phyloP scores from a whole-genome alignment of 2,888 invertebrate genomes.

The Anorthoa munda region DNA sequence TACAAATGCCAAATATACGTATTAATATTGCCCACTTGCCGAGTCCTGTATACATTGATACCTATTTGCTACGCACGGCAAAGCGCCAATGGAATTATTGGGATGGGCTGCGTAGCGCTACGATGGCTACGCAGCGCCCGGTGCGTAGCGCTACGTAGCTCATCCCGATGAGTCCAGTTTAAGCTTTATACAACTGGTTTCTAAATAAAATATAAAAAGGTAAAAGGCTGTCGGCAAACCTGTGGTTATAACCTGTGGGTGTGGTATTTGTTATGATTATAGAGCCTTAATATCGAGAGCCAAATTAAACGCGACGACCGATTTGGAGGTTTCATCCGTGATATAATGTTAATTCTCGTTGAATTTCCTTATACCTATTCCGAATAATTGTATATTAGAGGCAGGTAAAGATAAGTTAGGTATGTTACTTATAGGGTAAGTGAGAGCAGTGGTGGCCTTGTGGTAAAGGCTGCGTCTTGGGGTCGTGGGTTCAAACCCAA shows the following conservation, averaged over 20 bases:
- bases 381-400: no score
- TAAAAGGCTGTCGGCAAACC: not conserved
- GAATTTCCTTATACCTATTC: not conserved
- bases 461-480: no score
- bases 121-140: conserved; percentile 1
- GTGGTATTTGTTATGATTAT: no score
- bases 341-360: not conserved
- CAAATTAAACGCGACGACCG: not conserved
- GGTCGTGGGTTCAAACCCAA: no score
- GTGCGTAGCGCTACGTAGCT: conserved; percentile 18
- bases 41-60: not conserved
- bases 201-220: not conserved
- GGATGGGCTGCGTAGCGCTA: conserved; percentile 7
- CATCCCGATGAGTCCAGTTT: not conserved
- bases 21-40: no score
- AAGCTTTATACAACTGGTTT: not conserved
- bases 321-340: not conserved
- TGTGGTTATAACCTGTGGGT: not conserved
- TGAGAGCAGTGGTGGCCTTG: not conserved
- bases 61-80: not conserved
- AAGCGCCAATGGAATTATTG: not conserved
- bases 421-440: not conserved
- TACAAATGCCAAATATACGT: no score
- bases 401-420: not conserved
- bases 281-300: no score